Evolutionary conservation across 1,140 invertebrate genomes (phyloP), one percentile per base, ranked within the genome.

Genomic region (Orius insidiosus): DNA sequence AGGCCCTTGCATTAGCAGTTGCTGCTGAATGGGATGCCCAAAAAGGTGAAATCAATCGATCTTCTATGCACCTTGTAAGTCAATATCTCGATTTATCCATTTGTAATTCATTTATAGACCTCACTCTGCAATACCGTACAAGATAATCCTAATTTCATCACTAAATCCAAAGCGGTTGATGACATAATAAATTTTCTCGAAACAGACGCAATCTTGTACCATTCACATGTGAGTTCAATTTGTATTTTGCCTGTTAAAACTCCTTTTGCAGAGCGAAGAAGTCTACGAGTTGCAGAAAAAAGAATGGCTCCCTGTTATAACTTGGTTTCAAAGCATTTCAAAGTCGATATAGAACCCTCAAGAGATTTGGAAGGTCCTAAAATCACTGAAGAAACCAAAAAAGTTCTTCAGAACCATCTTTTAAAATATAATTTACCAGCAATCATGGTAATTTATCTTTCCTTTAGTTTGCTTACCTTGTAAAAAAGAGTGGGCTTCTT

Each of bases 21-120:
- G 86, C 88, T 3, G 72, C 79, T 39, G 92, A 97, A 71, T 97
- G 92, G 85, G 76, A 86, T 55, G 65, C 75, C n/a, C 89, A 96
- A 60, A 73, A 76, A 50, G 71, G 82, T 32, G 67, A 68, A 47
- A 84, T 97, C 47, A 63, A 79, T 46, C 75, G 75, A 55, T 75
- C 78, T 47, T 72, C 69, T 45, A 94, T 95, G 89, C 87, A 94
- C 63, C 66, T 96, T 64, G 85, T 88, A 72, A 67, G n/a, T n/a
- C n/a, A n/a, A n/a, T n/a, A n/a, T n/a, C n/a, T n/a, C n/a, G n/a
- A 55, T 48, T 50, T 7, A 50, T 54, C n/a, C n/a, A n/a, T 51
- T 51, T 51, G 66, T 3, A 36, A 36, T 36, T 36, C 14, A 11
- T 36, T 36, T 15, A 46, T 61, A 89, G 76, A 93, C 83, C 14